phyloP scores from a whole-genome alignment of 2,113 vertebrate genomes.

The Cavia aperea region DNA sequence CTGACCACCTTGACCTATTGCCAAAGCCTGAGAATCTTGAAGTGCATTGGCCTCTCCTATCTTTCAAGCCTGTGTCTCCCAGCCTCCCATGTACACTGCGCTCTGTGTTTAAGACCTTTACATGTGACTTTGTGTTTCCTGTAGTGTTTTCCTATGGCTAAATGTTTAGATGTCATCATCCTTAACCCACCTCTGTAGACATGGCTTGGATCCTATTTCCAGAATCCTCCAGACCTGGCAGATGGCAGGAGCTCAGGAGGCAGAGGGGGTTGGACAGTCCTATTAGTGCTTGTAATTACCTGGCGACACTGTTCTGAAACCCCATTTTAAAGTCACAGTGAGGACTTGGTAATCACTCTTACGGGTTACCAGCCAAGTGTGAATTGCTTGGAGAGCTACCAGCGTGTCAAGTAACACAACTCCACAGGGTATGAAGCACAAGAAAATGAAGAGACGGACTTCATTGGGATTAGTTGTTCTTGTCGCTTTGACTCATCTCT shows the following conservation, averaged over 20 bases:
- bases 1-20: not conserved
- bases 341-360: not conserved
- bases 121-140: not conserved
- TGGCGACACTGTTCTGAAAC: not conserved
- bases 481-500: not conserved
- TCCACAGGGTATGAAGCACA: not conserved
- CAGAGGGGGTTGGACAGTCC: fast-evolving
- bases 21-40: fast-evolving
- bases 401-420: not conserved
- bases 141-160: not conserved
- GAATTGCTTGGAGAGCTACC: not conserved
- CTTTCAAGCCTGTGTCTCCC: fast-evolving
- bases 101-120: not conserved
- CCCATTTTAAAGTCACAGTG: not conserved
- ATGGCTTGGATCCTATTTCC: not conserved
- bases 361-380: not conserved
- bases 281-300: not conserved
- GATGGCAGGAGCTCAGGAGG: not conserved
- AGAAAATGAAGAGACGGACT: not conserved
- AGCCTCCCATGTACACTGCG: fast-evolving
- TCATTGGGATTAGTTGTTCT: not conserved
- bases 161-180: not conserved
- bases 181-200: fast-evolving
- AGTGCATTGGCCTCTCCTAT: fast-evolving
- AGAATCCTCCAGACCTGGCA: too few species aligned